Base-by-base conservation (phyloP, 2,888 invertebrate species). In the Drosophila borborema region DNA sequence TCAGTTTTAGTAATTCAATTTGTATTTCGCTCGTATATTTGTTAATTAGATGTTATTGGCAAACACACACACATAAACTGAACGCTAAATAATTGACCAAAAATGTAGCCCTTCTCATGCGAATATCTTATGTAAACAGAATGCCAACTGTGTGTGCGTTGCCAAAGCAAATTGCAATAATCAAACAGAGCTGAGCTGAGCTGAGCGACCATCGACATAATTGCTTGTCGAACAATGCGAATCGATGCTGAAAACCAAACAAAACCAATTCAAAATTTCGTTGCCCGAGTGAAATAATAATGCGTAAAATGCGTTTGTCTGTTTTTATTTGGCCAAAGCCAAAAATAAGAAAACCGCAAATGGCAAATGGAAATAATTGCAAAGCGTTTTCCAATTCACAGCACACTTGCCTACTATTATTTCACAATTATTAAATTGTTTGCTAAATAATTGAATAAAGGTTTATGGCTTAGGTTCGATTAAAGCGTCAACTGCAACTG, bases 271-370 rank as follows among this genome's bases (percentile, higher is more conserved):
- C 59, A 16, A 61, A 67, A 53, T 54, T 54, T 38, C 45, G 38
- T 5, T 43, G 28, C 36, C 16, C 41, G 5, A 53, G 36, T 34
- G 51, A 23, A n/a, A 58, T 38, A 75, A 59, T 53, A 68, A 72
- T 75, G 64, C 58, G 40, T 67, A 72, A 66, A 34, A 40, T 40
- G 54, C 38, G 65, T 61, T 64, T 48, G 74, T 43, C 40, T 53
- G 43, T 18, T 74, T 55, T 14, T 36, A 74, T 82, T 81, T 73
- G 67, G 18, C 63, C 71, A n/a, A 31, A 64, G n/a, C 63, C 71
- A n/a, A 31, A 64, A 76, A 64, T n/a, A n/a, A 62, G 74, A 36
- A 64, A 79, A 65, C 89, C 84, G 23, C 86, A 86, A 77, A 86
- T 64, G 58, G 60, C 41, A 86, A 78, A 78, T 23, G 62, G 48